phyloP scores from a whole-genome alignment of 2,113 vertebrate genomes.

The Gymnarchus niloticus region DNA sequence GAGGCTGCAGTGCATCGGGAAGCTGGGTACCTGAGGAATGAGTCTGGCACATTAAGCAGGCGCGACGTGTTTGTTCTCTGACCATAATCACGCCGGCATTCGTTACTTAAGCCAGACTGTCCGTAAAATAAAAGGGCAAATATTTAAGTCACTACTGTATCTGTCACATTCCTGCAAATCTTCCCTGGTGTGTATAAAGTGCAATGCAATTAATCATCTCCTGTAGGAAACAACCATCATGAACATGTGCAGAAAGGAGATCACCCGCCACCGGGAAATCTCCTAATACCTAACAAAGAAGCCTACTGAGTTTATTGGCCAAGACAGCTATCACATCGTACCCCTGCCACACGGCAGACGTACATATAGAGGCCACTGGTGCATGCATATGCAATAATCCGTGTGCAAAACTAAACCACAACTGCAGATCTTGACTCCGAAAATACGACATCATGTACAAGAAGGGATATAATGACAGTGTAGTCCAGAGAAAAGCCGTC shows the following conservation, averaged over 20 bases:
- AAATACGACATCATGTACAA: no score
- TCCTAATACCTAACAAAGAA: background rate
- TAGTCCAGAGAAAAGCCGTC: no score
- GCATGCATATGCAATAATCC: background rate
- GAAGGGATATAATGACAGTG: no score
- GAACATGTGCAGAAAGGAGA: background rate
- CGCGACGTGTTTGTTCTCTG: background rate
- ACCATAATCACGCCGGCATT: background rate
- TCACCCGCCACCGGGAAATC: background rate
- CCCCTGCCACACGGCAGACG: background rate
- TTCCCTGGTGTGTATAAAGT: no score
- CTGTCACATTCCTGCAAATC: background rate
- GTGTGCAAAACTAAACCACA: background rate
- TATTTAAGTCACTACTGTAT: background rate
- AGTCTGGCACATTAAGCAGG: background rate
- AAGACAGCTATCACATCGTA: background rate
- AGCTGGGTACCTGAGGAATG: constrained; percentile 28
- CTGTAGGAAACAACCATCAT: background rate
- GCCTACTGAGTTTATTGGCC: background rate
- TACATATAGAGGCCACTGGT: background rate
- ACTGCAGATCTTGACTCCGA: no score
- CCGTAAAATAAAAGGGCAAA: background rate
- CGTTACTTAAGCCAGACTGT: background rate
- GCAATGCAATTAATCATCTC: no score
- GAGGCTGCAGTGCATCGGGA: constrained; percentile 38